Percentiles rank a stretch among this genome's conserved stretches.
Conservation (phyloP, 1,140 invertebrate species). For the Drosophila dunni region DNA sequence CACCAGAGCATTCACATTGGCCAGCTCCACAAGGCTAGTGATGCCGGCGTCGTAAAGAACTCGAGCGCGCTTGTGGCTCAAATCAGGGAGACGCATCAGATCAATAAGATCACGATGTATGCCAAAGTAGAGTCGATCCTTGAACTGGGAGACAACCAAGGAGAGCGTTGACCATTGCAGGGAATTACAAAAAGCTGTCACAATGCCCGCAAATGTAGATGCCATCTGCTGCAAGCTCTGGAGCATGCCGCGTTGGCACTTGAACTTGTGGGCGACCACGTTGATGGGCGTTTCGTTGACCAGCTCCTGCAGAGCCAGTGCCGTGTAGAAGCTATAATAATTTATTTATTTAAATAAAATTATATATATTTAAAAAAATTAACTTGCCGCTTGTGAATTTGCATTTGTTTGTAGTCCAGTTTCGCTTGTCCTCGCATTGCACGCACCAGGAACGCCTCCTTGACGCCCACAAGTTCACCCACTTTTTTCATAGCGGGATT, state of each 20-base stretch:
- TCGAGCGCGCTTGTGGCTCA: constrained; percentile 94
- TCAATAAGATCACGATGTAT: constrained; percentile 96
- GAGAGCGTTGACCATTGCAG: constrained; percentile 97
- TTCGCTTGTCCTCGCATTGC: constrained; percentile 90
- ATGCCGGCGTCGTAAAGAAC: constrained; percentile 94
- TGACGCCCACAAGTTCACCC: constrained; percentile 95
- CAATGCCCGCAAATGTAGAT: constrained; percentile 97
- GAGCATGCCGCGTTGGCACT: constrained; percentile 93
- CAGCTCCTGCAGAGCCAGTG: constrained; percentile 95
- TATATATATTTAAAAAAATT: too few relatives aligned
- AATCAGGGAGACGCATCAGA: constrained; percentile 92
- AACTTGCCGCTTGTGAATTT: constrained; percentile 86
- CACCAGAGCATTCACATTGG: constrained; percentile 88
- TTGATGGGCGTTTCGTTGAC: constrained; percentile 95
- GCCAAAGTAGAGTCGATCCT: constrained; percentile 97
- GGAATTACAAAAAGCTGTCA: constrained; percentile 95
- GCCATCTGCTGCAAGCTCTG: constrained; percentile 97
- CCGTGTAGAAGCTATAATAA: constrained; percentile 92
- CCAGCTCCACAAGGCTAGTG: constrained; percentile 91
- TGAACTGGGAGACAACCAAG: constrained; percentile 95
- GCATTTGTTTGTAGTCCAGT: constrained; percentile 85
- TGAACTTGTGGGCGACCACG: constrained; percentile 92
- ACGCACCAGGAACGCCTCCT: constrained; percentile 94
- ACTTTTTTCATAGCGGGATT: constrained; percentile 92
- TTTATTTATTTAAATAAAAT: not conserved